Percentiles rank a stretch among this genome's conserved stretches.
Conservation (phyloP, 2,888 invertebrate genomes). For the Odontocolon sp. region DNA sequence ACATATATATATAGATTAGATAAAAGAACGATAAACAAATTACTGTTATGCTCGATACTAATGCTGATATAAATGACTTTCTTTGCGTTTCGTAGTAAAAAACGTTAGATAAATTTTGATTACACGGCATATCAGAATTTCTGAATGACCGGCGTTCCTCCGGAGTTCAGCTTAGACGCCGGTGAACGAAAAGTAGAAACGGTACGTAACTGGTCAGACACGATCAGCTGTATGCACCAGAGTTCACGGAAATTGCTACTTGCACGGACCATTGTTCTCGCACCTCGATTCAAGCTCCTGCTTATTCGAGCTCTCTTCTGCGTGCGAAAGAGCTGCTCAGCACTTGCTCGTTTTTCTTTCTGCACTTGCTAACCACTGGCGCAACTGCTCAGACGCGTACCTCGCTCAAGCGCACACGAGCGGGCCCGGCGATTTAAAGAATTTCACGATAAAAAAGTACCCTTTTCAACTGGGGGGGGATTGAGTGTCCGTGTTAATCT, state of each 20-base stretch:
- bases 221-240: background rate
- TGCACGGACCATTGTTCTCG: slow-evolving; percentile 19
- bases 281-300: slow-evolving; percentile 13
- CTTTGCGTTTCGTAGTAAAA: too few relatives aligned
- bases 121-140: too few relatives aligned
- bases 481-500: slow-evolving; percentile 35
- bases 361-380: background rate
- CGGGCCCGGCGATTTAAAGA: slow-evolving; percentile 21
- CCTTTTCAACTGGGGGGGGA: slow-evolving; percentile 20
- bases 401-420: background rate
- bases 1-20: too few relatives aligned
- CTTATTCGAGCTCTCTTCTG: slow-evolving; percentile 1
- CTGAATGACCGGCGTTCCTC: background rate
- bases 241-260: background rate
- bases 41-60: too few relatives aligned
- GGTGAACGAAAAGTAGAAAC: slow-evolving; percentile 16
- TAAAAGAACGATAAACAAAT: too few relatives aligned
- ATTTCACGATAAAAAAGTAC: slow-evolving; percentile 28
- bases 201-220: slow-evolving; percentile 15
- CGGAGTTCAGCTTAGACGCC: background rate
- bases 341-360: background rate
- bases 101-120: too few relatives aligned
- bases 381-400: background rate
- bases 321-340: background rate
- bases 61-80: too few relatives aligned